Conservation (phyloP, 2,113 vertebrate genomes). For the Heliornis fulica region DNA sequence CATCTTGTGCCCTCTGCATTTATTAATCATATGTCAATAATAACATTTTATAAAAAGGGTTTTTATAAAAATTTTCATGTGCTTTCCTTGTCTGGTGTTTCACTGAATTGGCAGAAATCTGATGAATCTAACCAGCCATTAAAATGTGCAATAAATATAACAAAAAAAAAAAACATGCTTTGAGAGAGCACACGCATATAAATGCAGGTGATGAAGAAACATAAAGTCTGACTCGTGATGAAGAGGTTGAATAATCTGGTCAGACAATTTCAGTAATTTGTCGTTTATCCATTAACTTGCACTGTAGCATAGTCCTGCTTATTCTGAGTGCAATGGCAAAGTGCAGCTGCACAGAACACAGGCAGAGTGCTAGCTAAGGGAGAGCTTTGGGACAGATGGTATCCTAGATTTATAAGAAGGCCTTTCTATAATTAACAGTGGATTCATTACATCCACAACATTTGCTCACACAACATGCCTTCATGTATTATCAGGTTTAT, state of each 20-base stretch:
- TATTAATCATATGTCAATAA: neutral
- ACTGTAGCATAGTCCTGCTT: neutral
- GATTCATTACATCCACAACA: neutral
- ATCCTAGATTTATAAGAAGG: neutral
- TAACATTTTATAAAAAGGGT: neutral
- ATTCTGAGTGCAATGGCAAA: neutral
- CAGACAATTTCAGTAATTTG: neutral
- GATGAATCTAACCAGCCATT: constrained; percentile 15
- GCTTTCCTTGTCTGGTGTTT: neutral
- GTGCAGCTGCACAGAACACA: neutral
- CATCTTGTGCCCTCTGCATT: neutral
- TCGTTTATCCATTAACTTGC: constrained; percentile 44
- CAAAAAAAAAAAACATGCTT: neutral
- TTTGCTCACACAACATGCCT: neutral
- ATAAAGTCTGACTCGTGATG: neutral
- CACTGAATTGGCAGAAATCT: constrained; percentile 15
- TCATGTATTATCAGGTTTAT: neutral
- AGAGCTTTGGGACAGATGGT: constrained; percentile 57
- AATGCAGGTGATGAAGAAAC: neutral
- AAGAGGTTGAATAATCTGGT: constrained; percentile 13
- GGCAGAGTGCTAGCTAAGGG: neutral
- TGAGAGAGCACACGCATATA: neutral
- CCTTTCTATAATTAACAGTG: constrained; percentile 27
- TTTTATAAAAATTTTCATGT: no score
- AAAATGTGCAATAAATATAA: neutral